Conservation (phyloP, 2,888 invertebrate species). For the Ormyrus labotus region DNA sequence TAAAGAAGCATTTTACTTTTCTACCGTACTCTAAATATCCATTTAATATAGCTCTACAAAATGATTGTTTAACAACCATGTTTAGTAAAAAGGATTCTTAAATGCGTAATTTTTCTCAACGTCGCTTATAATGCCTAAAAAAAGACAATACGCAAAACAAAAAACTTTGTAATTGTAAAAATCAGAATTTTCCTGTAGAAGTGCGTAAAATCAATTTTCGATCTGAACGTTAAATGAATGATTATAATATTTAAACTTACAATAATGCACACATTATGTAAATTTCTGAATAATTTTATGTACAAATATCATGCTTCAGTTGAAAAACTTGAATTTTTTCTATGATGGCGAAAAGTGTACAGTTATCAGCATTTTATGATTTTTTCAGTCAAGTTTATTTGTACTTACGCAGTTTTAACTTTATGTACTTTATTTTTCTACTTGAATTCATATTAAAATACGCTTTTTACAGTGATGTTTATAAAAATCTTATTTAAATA, state of each 20-base stretch:
- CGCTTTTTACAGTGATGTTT: slow-evolving; percentile 9
- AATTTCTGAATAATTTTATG: too few relatives aligned
- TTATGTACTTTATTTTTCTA: slow-evolving; percentile 6
- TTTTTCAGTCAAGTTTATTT: slow-evolving; percentile 19
- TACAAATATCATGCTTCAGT: too few relatives aligned
- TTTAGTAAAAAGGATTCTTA: neutral
- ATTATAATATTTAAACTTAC: too few relatives aligned
- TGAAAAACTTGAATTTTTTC: too few relatives aligned
- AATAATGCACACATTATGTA: too few relatives aligned
- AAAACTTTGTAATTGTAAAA: too few relatives aligned
- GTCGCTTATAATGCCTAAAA: too few relatives aligned
- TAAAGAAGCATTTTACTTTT: neutral
- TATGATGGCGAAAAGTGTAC: too few relatives aligned
- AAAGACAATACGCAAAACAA: too few relatives aligned
- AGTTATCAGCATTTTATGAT: neutral
- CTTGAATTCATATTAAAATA: slow-evolving; percentile 7
- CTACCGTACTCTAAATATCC: neutral
- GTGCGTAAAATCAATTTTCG: too few relatives aligned
- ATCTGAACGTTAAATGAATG: too few relatives aligned
- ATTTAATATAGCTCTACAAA: neutral
- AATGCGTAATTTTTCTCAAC: neutral
- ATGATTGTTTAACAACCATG: neutral
- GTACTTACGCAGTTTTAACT: slow-evolving; percentile 20
- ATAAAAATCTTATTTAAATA: slow-evolving; percentile 6
- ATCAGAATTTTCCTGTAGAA: too few relatives aligned